Evolutionary conservation across 2,113 vertebrate species (phyloP), one percentile per base, ranked within the genome.

Genomic region (Blennius ocellaris): DNA sequence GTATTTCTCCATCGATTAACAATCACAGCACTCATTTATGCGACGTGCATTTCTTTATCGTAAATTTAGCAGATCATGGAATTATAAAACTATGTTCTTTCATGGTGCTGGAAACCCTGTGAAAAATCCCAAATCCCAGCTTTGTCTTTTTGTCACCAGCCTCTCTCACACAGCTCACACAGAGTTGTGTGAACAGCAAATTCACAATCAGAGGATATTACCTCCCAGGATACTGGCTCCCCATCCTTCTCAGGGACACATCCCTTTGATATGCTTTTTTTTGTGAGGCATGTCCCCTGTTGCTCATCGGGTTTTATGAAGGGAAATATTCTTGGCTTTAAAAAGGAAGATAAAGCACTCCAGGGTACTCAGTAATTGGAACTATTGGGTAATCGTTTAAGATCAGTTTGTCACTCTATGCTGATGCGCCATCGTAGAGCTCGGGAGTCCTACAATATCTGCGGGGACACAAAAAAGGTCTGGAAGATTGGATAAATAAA

Each of bases 241-340:
- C 64, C 52, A 48, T 71, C 59, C 47, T 76, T 75, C 15, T 53
- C 58, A 58, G 50, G 50, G 43, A 69, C 57, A 44, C 12, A n/a
- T 38, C 63, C 3, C 51, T 70, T 62, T 84, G 64, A 76, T 69
- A 44, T 69, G 49, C 37, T 30, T 30, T 30, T 30, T 54, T 8
- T 64, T 58, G 14, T 48, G 54, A 72, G 14, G 47, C 48, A 38
- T 56, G 48, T 58, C 55, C 65, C 53, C 63, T 11, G 70, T 38
- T 56, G 63, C 67, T 48, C 67, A 37, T 45, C 11, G 57, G 11
- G 55, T 78, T 80, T 88, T 17, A 76, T 48, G 45, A 86, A 47
- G 58, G 50, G 68, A 84, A 83, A 75, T 65, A 81, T 85, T 70
- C 65, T 82, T 64, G 55, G n/a, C 39, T 1, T 66, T 72, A 72